Base-by-base conservation (phyloP, 2,888 invertebrate species). In the Trachelus tabidus region DNA sequence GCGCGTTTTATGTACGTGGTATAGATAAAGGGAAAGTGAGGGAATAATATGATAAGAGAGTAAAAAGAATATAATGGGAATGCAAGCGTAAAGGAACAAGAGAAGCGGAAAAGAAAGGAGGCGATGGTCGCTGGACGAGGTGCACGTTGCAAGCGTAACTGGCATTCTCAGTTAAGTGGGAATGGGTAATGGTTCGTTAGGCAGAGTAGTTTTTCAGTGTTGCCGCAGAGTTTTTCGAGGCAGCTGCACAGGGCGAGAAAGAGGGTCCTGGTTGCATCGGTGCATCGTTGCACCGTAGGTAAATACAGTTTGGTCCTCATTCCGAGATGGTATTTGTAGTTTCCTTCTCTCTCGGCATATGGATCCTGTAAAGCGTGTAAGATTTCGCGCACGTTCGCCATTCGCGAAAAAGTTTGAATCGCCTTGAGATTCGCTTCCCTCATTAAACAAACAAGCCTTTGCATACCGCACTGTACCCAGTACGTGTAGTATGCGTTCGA, bases 351-450 rank as follows among this genome's bases (percentile, higher is more conserved):
- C 76, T 40, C 73, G 76, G 80, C 83, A 85, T 82, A 83, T 80
- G 83, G 83, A 83, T 81, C 80, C 79, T 76, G 68, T 68, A 71
- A 34, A 31, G 71, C 71, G 12, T 33, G 71, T 73, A 76, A 68
- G 69, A 31, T 40, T 33, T 33, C 68, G 33, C 73, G 75, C 75
- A 73, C 73, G 76, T 80, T 75, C 76, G 77, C 77, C 78, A 75
- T 76, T 81, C 81, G 82, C 77, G 85, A 84, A 86, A 87, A 87
- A 87, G 81, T 79, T 75, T 83, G 83, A 88, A 86, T 88, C 89
- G 85, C 87, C 87, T 87, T 86, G 80, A 92, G 92, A 93, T 93
- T 93, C 89, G 90, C 85, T 89, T 88, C 88, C 88, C 90, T 91
- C 90, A 88, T 90, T 90, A 90, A 89, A 90, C 86, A 88, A 89